A percentile compares a stretch with the other conserved stretches of the same genome.
phyloP scores from a whole-genome alignment of 2,113 vertebrate genomes.

The Phrynocephalus versicolor region DNA sequence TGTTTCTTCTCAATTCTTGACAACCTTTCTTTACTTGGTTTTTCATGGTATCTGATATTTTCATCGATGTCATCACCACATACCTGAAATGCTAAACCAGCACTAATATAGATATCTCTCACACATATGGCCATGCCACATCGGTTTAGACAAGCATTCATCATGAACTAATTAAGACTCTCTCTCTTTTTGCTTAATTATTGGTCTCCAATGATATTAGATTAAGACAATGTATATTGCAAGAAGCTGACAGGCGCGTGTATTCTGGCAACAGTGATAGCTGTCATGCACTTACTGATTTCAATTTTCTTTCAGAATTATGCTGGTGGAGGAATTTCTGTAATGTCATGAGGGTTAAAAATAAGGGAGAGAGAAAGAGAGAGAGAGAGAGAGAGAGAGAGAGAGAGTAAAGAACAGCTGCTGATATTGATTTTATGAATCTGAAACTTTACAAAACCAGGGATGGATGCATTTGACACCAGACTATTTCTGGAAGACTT shows the following conservation, averaged over 20 bases:
- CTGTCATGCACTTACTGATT: conserved; percentile 47
- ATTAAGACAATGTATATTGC: conserved; percentile 71
- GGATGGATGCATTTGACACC: conserved; percentile 64
- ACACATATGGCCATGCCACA: conserved; percentile 59
- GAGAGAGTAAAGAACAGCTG: conserved; percentile 67
- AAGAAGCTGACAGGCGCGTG: conserved; percentile 43
- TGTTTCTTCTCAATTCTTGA: too few relatives aligned
- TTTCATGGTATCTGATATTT: background rate
- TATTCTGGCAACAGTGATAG: conserved; percentile 42
- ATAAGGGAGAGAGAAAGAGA: conserved; percentile 62
- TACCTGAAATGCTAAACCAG: conserved; percentile 45
- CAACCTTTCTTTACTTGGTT: too few relatives aligned
- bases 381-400: too few relatives aligned
- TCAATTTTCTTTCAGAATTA: conserved; percentile 57
- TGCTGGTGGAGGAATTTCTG: conserved; percentile 66
- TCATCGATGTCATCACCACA: background rate
- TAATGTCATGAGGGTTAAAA: conserved; percentile 63
- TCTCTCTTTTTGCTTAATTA: conserved; percentile 81
- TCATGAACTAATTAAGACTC: conserved; percentile 76
- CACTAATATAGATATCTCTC: conserved; percentile 55
- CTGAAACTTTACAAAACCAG: conserved; percentile 71
- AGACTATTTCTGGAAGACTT: conserved; percentile 67
- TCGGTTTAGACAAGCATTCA: conserved; percentile 78
- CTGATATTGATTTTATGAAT: conserved; percentile 72
- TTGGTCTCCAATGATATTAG: conserved; percentile 72